Base-by-base conservation (phyloP, 2,888 invertebrate species). In the Philopedon plagiatum region DNA sequence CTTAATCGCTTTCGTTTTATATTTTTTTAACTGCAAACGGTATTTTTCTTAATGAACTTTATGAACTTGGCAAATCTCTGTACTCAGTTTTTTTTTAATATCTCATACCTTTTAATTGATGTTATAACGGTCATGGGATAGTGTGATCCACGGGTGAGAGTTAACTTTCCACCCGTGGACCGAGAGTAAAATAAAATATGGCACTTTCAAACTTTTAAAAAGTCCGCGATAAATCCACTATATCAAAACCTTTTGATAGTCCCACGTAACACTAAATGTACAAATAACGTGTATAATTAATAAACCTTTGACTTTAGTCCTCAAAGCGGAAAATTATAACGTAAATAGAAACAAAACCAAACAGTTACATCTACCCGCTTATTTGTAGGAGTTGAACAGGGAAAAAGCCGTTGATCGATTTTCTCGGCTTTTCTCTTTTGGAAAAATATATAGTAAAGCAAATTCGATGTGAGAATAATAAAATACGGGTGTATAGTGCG, bases 391-490 rank as follows among this genome's bases (percentile, higher is more conserved):
- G 19, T 15, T 19, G 44, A 19, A 19, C 9, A 9, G 19, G 19
- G 44, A 4, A 39, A 44, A 44, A 9, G 19, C 44, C 1, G 44
- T 7, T 8, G 19, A 44, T 44, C 44, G 44, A 44, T 44, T 44
- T 44, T 19, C 44, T 1, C 44, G 44, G 44, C 44, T 44, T 44
- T 44, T 19, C 44, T 8, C 19, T 9, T 18, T 19, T 9, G 19
- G 44, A 44, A 44, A 44, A 44, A 37, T 58, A n/a, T n/a, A 58
- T 58, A 37, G 58, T 39, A n/a, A 21, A 39, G 21, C 39, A 58
- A 58, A 58, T 58, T 23, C 39, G 37, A 34, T 26, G 58, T 34
- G 58, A 58, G 41, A 58, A 58, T 58, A 58, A 58, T 58, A 58
- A 58, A 58, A 23, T 41, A 15, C 39, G 2, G 23, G 58, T 29